Evolutionary conservation across 2,888 invertebrate species (phyloP).

Genomic region (Habroteleia sp.): DNA sequence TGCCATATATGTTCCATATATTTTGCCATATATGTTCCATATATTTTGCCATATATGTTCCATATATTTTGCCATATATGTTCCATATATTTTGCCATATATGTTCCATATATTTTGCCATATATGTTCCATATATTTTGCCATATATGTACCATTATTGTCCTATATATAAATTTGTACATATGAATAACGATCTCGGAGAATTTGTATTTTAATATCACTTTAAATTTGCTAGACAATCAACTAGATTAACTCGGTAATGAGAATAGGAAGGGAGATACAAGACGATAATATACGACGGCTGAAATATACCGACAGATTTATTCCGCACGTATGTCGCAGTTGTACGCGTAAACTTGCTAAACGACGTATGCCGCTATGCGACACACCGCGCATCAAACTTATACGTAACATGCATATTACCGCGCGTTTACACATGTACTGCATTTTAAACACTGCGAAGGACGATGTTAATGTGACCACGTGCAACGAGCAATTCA

Average conservation of each 20-base stretch:
- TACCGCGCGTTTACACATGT: slow-evolving; percentile 62
- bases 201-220: too few relatives aligned
- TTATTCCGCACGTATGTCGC: slow-evolving; percentile 70
- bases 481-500: slow-evolving; percentile 48
- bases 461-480: slow-evolving; percentile 37
- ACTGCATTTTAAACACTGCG: slow-evolving; percentile 46
- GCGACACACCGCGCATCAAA: slow-evolving; percentile 55
- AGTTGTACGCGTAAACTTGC: slow-evolving; percentile 68
- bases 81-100: too few relatives aligned
- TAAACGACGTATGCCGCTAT: slow-evolving; percentile 65
- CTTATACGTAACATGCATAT: slow-evolving; percentile 42
- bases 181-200: too few relatives aligned
- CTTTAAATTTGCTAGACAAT: slow-evolving; percentile 8
- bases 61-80: too few relatives aligned
- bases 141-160: too few relatives aligned
- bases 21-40: too few relatives aligned
- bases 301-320: slow-evolving; percentile 73
- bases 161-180: too few relatives aligned
- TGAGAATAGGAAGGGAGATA: slow-evolving; percentile 23
- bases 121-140: too few relatives aligned
- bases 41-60: too few relatives aligned
- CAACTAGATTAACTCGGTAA: slow-evolving; percentile 38
- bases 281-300: slow-evolving; percentile 56
- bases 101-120: too few relatives aligned
- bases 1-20: too few relatives aligned